Base-by-base conservation (phyloP, 53 echinoderm and acorn worm species). In the Crossaster papposus region DNA sequence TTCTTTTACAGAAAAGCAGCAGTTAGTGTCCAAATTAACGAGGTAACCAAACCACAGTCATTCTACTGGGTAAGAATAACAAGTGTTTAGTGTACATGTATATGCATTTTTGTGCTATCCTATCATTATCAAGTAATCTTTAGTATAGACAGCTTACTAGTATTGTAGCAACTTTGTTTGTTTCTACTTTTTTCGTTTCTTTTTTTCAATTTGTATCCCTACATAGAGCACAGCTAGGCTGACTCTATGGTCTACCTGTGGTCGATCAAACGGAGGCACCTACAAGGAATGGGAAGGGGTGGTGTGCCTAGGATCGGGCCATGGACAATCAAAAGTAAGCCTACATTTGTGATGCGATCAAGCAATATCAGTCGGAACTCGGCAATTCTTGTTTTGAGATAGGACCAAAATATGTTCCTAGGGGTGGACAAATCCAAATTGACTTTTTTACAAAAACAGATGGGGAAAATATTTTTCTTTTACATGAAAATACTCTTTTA, bases 201-300 rank as follows among this genome's bases (percentile, higher is more conserved):
- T 62, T 20, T 3, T 44, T 44, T 62, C 18, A 20, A 14, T 1
- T 62, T 62, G n/a, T n/a, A n/a, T 62, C 17, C 18, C 23, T 62
- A 11, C 68, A 64, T 35, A 94, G 95, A 79, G 71, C 65, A 86
- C 93, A 70, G 92, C 92, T 2, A 79, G 88, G 77, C 79, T 97
- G 28, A 96, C 97, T 26, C 82, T 97, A 33, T 97, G 97, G 97
- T 94, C 97, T 18, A 97, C 97, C 6, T 97, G 97, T 89, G 97
- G 97, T 14, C 82, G 96, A 50, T 92, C 97, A 15, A 94, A 85
- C 79, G 97, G 97, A n/a, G 97, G 97, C 4, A 95, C 91, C 35
- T 94, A 94, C 84, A 85, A 88, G 64, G 96, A 96, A 78, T 97
- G 97, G 97, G 96, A 96, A 65, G 97, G 97, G 1, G 96, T 96